Percentiles rank a stretch among this genome's conserved stretches.
phyloP scores from a whole-genome alignment of 2,797 vertebrate species.

The Discoglossus pictus region DNA sequence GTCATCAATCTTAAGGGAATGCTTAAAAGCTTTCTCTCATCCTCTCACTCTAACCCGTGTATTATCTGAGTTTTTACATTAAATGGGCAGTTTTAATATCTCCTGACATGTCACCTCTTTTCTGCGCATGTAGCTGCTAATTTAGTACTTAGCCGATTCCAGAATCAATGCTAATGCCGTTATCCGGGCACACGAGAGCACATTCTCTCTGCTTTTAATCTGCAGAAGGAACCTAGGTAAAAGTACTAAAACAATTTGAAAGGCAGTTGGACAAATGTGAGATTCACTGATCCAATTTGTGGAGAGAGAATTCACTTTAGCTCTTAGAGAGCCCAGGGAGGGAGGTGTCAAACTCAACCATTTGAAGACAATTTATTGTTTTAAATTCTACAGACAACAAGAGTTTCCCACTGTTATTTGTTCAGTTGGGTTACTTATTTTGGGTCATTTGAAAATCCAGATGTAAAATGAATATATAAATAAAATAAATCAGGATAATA shows the following conservation, averaged over 20 bases:
- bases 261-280: slow-evolving; percentile 65
- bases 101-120: slow-evolving; percentile 74
- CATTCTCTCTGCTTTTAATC: slow-evolving; percentile 75
- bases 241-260: slow-evolving; percentile 74
- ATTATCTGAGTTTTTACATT: slow-evolving; percentile 81
- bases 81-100: slow-evolving; percentile 81
- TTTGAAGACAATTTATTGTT: slow-evolving; percentile 19
- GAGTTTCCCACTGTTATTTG: too few relatives aligned
- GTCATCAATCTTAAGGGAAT: slow-evolving; percentile 73
- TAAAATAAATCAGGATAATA: too few relatives aligned
- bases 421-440: too few relatives aligned
- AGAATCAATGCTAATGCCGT: slow-evolving; percentile 77
- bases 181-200: slow-evolving; percentile 61
- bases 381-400: too few relatives aligned
- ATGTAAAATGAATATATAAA: too few relatives aligned
- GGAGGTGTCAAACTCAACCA: slow-evolving; percentile 25
- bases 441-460: too few relatives aligned
- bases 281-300: slow-evolving; percentile 69
- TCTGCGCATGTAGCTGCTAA: slow-evolving; percentile 70
- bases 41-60: slow-evolving; percentile 79
- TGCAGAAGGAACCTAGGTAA: slow-evolving; percentile 68
- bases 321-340: background rate
- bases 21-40: slow-evolving; percentile 82
- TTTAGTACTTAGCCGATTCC: slow-evolving; percentile 70
- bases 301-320: slow-evolving; percentile 52